Percentiles rank a stretch among this genome's conserved stretches.
Conservation (phyloP, 2,113 vertebrate genomes). For the Campylorhamphus procurvoides region DNA sequence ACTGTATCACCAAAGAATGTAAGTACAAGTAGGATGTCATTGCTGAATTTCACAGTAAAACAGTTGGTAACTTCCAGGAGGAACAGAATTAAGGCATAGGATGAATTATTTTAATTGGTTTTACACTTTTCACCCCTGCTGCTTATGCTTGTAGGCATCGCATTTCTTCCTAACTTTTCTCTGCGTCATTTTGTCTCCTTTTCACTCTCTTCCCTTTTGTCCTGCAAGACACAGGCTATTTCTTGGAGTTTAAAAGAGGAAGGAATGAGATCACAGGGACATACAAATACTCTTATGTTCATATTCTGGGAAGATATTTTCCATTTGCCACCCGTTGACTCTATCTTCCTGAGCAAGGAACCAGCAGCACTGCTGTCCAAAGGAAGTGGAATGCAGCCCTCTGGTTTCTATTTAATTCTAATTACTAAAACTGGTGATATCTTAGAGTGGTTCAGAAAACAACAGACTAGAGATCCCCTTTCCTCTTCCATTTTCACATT, state of each 20-base stretch:
- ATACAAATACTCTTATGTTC: neutral
- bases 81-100: neutral
- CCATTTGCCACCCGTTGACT: neutral
- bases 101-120: neutral
- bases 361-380: neutral
- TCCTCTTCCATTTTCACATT: neutral
- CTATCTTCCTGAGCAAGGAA: neutral
- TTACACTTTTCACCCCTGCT: neutral
- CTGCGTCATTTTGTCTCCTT: neutral
- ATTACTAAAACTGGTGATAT: neutral
- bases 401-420: neutral
- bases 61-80: neutral
- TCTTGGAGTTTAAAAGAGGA: neutral
- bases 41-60: neutral
- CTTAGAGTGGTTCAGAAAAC: neutral
- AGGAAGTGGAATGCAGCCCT: neutral
- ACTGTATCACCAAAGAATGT: neutral
- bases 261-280: neutral
- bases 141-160: neutral
- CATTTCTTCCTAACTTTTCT: neutral
- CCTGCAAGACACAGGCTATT: neutral
- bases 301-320: neutral
- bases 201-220: neutral
- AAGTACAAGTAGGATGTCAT: neutral
- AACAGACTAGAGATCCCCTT: neutral